Evolutionary conservation across 2,888 invertebrate genomes (phyloP), one percentile per base, ranked within the genome.

Genomic region (Ochropacha duplaris): DNA sequence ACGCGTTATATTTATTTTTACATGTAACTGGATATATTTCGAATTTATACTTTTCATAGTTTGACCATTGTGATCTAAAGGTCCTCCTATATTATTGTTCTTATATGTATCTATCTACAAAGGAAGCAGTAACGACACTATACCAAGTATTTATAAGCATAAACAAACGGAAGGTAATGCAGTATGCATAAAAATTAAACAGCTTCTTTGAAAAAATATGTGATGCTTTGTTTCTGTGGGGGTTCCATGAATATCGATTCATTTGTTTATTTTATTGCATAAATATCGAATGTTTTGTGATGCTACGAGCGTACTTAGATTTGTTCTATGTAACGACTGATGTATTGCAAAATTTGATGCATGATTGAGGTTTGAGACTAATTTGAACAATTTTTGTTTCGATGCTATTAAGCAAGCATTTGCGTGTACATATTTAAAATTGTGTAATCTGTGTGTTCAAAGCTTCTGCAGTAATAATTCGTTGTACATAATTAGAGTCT

Each of bases 281-380:
- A 62, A 62, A 61, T 59, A 63, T 58, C 64, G 60, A 64, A 67
- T 55, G 57, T 57, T 54, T 71, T 65, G n/a, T 36, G 36, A 36
- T 36, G 36, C 36, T n/a, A n/a, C n/a, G 5, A 36, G 36, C 12
- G 50, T 28, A 3, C 50, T 22, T 51, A 51, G 28, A 28, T 28
- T 28, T 26, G 16, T 4, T 36, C 36, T 36, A 36, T n/a, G 14
- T n/a, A 36, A n/a, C 36, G n/a, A n/a, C 4, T 36, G n/a, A 4
- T 36, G n/a, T n/a, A 16, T 51, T 80, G 71, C 68, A 75, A 78
- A 82, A 81, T 66, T 58, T 62, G 70, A 73, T 69, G 62, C 66
- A 71, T 75, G 72, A 73, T 78, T 70, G 72, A 69, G 36, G 36
- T 36, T 36, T n/a, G 36, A 36, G 36, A 5, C n/a, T 36, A 36